Percentiles rank a stretch among this genome's conserved stretches.
Conservation (phyloP, 2,797 vertebrate species). For the Eulemur coronatus region DNA sequence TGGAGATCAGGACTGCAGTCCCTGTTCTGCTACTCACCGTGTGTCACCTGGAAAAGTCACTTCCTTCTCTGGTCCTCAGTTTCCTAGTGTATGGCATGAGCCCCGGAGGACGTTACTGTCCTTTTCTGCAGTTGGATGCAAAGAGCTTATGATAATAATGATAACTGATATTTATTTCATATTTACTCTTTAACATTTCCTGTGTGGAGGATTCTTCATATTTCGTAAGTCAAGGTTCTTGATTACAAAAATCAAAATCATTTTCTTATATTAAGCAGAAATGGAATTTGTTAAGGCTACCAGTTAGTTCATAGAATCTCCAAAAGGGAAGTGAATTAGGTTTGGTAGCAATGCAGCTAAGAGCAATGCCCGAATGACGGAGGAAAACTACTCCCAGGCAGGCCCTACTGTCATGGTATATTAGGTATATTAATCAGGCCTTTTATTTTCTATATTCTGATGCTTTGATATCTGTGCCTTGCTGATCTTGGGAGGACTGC, state of each 20-base stretch:
- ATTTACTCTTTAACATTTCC: neutral
- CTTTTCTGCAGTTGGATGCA: neutral
- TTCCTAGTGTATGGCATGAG: neutral
- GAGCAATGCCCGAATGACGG: neutral
- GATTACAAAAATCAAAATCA: neutral
- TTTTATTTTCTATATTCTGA: neutral
- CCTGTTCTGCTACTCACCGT: neutral
- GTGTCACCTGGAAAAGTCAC: neutral
- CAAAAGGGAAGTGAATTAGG: neutral
- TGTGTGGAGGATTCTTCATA: neutral
- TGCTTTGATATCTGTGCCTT: neutral
- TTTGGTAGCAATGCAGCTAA: neutral
- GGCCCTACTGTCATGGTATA: neutral
- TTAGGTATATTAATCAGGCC: neutral
- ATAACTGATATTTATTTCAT: neutral
- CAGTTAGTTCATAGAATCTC: neutral
- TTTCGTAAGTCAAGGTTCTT: neutral
- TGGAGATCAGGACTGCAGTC: neutral
- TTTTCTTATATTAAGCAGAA: neutral
- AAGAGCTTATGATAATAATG: neutral
- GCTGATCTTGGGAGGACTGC: neutral
- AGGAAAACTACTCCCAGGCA: neutral
- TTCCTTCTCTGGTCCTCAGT: neutral
- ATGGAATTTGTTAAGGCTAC: neutral
- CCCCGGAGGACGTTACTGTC: neutral